A percentile compares a stretch with the other conserved stretches of the same genome.
Conservation (phyloP, 2,113 vertebrate genomes). For the Hydrolagus affinis region DNA sequence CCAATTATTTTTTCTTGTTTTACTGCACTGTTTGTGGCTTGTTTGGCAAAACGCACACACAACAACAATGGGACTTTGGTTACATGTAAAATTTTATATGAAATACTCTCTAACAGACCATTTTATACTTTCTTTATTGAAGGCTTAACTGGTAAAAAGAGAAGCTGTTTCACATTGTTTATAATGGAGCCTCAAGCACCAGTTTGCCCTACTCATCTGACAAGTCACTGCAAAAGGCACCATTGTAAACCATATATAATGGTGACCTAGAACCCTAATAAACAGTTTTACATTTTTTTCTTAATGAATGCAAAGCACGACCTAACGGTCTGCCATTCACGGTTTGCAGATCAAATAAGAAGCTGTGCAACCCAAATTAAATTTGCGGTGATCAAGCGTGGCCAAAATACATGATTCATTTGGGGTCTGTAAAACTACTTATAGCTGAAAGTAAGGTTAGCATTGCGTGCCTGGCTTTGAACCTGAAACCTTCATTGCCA, state of each 20-base stretch:
- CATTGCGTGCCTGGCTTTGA: neutral
- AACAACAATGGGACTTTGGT: slow-evolving; percentile 47
- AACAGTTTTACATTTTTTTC: neutral
- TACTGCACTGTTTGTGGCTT: slow-evolving; percentile 40
- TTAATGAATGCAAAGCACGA: neutral
- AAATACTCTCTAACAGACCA: slow-evolving; percentile 38
- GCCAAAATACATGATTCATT: neutral
- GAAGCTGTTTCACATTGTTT: slow-evolving; percentile 28
- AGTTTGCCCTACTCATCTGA: neutral
- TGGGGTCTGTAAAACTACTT: neutral
- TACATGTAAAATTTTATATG: slow-evolving; percentile 54
- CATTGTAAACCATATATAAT: slow-evolving; percentile 26
- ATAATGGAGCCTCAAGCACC: slow-evolving; percentile 21
- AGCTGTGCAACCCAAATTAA: slow-evolving; percentile 1
- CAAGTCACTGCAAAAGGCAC: neutral
- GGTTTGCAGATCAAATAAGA: neutral
- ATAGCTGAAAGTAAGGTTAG: neutral
- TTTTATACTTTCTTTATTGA: slow-evolving; percentile 34
- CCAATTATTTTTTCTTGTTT: slow-evolving; percentile 51
- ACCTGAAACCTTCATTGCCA: neutral
- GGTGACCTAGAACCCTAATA: slow-evolving; percentile 20
- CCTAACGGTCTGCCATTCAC: neutral
- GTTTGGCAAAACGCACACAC: slow-evolving; percentile 47
- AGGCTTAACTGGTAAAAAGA: slow-evolving; percentile 4
- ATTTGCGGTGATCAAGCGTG: neutral